Percentiles rank a stretch among this genome's conserved stretches.
Conservation (phyloP, 2,888 invertebrate genomes). For the Orchesella flavescens region DNA sequence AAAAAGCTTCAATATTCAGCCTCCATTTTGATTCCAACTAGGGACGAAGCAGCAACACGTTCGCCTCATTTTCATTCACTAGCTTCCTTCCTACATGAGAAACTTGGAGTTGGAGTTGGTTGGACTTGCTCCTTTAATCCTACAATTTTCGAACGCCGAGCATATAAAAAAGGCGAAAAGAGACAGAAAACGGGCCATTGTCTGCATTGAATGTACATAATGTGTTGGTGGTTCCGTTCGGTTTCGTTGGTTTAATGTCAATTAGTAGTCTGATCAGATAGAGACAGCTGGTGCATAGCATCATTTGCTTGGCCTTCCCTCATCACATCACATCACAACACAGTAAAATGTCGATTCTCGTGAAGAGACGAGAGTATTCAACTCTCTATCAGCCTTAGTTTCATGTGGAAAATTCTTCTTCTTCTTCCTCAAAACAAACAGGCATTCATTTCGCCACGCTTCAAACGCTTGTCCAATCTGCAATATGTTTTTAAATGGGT, state of each 20-base stretch:
- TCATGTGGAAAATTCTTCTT: too few relatives aligned
- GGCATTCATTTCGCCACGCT: too few relatives aligned
- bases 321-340: background rate
- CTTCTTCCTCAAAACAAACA: too few relatives aligned
- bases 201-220: background rate
- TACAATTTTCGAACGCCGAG: background rate
- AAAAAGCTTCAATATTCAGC: background rate
- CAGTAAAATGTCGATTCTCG: slow-evolving; percentile 1
- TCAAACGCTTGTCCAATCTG: too few relatives aligned
- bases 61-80: background rate
- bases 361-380: background rate
- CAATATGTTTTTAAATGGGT: too few relatives aligned
- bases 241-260: slow-evolving; percentile 12
- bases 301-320: too few relatives aligned
- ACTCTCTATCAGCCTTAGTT: too few relatives aligned
- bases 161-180: background rate
- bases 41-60: slow-evolving; percentile 1
- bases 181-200: background rate
- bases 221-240: background rate
- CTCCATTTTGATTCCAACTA: background rate
- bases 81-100: background rate
- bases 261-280: slow-evolving; percentile 48
- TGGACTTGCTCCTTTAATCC: background rate
- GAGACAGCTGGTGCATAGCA: slow-evolving; percentile 8
- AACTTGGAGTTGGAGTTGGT: background rate